Evolutionary conservation across 2,113 vertebrate species (phyloP), one percentile per base, ranked within the genome.

Genomic region (Rostratula benghalensis): DNA sequence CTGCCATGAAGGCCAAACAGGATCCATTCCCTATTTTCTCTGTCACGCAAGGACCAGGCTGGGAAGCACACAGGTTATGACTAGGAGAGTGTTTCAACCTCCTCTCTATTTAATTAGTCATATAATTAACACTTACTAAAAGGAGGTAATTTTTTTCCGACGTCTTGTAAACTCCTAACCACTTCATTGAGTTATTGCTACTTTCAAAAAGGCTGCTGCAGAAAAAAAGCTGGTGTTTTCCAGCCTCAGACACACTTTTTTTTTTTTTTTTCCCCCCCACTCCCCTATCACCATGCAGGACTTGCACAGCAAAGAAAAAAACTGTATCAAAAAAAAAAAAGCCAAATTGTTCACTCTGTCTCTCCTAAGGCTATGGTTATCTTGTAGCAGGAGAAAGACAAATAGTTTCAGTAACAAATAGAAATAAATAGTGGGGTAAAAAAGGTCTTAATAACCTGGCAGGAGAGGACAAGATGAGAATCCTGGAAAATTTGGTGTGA

Each of bases 91-190:
- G 86, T 95, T 97, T 95, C 91, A 94, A 91, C 89, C 94, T 89
- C 75, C 83, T 93, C 81, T 89, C 95, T 87, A 89, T 97, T 96
- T 96, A 96, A 96, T 97, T 97, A 96, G 95, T 95, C 96, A 89
- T 94, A 95, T 96, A 96, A 97, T 97, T 97, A 95, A 93, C 92
- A 93, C 92, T 95, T 95, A 82, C 96, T 93, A 96, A 96, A 96
- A 92, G 60, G 37, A 95, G 87, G 91, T 90, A 92, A 89, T 86
- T 96, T 96, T 39, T 96, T 97, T 93, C 94, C 53, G 1, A 96
- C 68, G 56, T 67, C 94, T 91, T 91, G 91, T 96, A 96, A 92
- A 93, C 67, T 74, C 89, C 91, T 94, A 70, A 89, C 93, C 89
- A 89, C 90, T 93, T 95, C 95, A 87, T 13, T 56, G 91, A 89